Evolutionary conservation across 2,797 vertebrate species (phyloP), one percentile per base, ranked within the genome.

Genomic region (Echeneis naucrates): DNA sequence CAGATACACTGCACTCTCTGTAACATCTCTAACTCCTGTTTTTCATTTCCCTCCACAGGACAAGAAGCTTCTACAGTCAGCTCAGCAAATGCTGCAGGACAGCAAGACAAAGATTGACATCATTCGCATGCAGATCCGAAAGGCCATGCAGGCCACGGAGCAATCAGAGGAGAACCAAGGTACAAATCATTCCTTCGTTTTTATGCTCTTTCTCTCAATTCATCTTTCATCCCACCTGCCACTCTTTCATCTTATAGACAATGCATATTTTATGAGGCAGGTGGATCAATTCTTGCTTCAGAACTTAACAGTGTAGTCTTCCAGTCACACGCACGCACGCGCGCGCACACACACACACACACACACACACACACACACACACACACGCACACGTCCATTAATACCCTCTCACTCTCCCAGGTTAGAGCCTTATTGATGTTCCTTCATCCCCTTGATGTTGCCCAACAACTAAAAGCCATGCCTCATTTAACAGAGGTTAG

Each of bases 1-100:
- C 19, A 30, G 30, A 30, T 4, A 0, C 4, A 24, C 37, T 23
- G 2, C 23, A 8, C 1, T 3, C 27, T 40, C 12, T 16, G 27
- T 30, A 8, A 47, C 5, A n/a, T n/a, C n/a, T n/a, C n/a, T n/a
- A n/a, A n/a, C 26, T 35, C 1, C 40, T 19, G 11, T 92, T 88
- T 91, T 10, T 58, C 13, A 0, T 35, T 7, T 87, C 61, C 10
- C 21, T 51, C 55, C 21, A 4, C 82, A 96, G 96, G 96, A 96
- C 87, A 95, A 96, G 86, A 96, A 96, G 88, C 87, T 96, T 69
- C 90, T 97, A 47, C 93, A 95, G 85, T 91, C 94, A 0, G 95
- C 96, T 40, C 96, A 96, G 81, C 96, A 97, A 92, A 96, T 97
- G 96, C 93, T 97, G 74, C 96, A 96, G 90, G 96, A 97, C 88